Evolutionary conservation across 2,113 vertebrate genomes (phyloP), one percentile per base, ranked within the genome.

Genomic region (Coptodon rendalli): DNA sequence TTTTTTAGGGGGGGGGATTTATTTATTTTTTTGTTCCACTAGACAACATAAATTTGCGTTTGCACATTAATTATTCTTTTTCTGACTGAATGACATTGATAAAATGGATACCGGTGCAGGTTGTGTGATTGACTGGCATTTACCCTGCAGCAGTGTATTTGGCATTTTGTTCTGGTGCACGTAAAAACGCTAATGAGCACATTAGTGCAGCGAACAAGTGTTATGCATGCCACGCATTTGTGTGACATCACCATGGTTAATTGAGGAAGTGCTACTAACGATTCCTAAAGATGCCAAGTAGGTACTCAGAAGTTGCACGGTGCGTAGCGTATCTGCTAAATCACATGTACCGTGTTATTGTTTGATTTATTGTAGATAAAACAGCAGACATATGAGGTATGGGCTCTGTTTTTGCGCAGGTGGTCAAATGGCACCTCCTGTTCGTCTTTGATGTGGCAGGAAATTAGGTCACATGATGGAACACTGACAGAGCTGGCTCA

Each of bases 401-500:
- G 38, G 68, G 57, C 7, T 48, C 54, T 80, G 68, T 82, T 82
- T 85, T 61, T 86, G 63, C 16, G 5, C 94, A 93, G 91, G 92
- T 94, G 94, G 94, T 94, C 91, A 89, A 12, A 86, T 86, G 89
- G 66, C 14, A 88, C 86, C 93, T 95, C 91, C 90, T 95, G 95
- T 93, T 92, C 86, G 79, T 81, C 71, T 94, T 56, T 91, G 91
- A 95, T 94, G 94, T 94, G 93, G 93, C 90, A 94, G 93, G 92
- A 94, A 95, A 92, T 93, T 71, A 89, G 90, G 85, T 94, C 94
- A 94, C 92, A 93, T 90, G 92, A 90, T 87, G 87, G 93, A 94
- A 90, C 90, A 66, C 38, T 89, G 84, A 89, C 73, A 87, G 84
- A 84, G 86, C 56, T 84, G 80, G 81, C 80, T 92, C 92, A 91